Base-by-base conservation (phyloP, 2,888 invertebrate species). In the Leptinotarsa tumamoca region DNA sequence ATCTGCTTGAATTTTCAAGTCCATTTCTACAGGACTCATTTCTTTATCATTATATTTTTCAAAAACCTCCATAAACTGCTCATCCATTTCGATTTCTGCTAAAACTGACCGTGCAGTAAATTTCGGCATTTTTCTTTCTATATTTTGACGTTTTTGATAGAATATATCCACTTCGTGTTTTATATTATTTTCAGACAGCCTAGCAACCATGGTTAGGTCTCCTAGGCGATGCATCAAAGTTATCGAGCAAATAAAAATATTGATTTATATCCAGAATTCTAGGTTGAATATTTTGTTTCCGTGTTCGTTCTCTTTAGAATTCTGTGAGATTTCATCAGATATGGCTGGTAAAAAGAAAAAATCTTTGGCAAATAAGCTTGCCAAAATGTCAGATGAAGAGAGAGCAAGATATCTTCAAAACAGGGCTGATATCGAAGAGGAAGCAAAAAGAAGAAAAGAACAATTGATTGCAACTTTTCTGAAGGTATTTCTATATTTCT, bases 321-420 rank as follows among this genome's bases (percentile, higher is more conserved):
- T 4, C 14, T 4, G 70, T 3, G 15, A 61, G 15, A 33, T 7
- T 52, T 13, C 43, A 67, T n/a, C 13, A 67, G 84, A 83, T 81
- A 89, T 89, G 89, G 89, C 86, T 58, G 87, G 85, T 4, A 88
- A 87, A 81, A 92, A 91, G 82, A 95, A 94, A 88, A 95, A 94
- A 86, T 90, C 91, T 49, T 93, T 94, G 87, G 92, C 92, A 56
- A 92, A 93, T 85, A 95, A 95, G 86, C 87, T 96, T 83, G 94
- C 95, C 23, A 92, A 93, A 82, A 96, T 96, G 96, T 94, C 93
- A 0, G 96, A 96, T 79, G 96, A 96, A 86, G 95, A 96, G 85
- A 90, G 95, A 3, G 92, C 93, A 0, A 89, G 95, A 73, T 96
- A 95, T 87, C 89, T 96, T 69, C 95, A 96, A 85, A 94, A 95